These are phyloP conservation scores for Pyrocoelia pectoralis DNA, from an alignment of 2,888 invertebrate genomes.

Conservation along the genomic window DNA sequence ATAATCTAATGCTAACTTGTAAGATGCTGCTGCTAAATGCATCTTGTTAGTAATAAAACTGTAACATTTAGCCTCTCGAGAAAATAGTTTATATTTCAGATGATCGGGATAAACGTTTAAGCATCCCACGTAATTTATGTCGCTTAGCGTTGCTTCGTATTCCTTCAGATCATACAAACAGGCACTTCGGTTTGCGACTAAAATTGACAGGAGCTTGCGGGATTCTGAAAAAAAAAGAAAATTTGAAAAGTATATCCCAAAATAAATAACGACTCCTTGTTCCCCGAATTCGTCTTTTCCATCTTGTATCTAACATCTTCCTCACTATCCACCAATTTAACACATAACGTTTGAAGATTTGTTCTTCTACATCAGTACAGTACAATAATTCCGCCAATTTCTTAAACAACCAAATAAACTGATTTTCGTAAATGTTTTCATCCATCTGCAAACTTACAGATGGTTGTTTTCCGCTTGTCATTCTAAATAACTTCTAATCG, in stretches of 20 bases:
- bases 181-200: constrained; percentile 84
- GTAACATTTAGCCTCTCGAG: constrained; percentile 76
- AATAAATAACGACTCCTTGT: constrained; percentile 31
- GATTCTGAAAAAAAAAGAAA: constrained; percentile 58
- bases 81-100: constrained; percentile 77
- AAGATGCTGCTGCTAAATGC: constrained; percentile 69
- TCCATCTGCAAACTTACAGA: too few species aligned
- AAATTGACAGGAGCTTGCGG: constrained; percentile 67
- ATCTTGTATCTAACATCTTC: too few species aligned
- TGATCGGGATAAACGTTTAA: constrained; percentile 73
- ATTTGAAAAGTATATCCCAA: constrained; percentile 24
- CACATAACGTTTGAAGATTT: too few species aligned
- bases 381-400: too few species aligned
- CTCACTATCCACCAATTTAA: too few species aligned
- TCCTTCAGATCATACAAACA: constrained; percentile 76
- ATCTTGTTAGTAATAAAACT: constrained; percentile 70
- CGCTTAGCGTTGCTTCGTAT: constrained; percentile 72
- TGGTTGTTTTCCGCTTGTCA: too few species aligned
- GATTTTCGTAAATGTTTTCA: too few species aligned
- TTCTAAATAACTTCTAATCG: too few species aligned
- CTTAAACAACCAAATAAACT: too few species aligned
- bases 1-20: constrained; percentile 71
- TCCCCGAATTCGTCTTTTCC: not conserved
- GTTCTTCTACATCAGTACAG: too few species aligned
- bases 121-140: constrained; percentile 73